Percentiles rank a stretch among this genome's conserved stretches.
Evolutionary conservation across 2,113 vertebrate species (phyloP).

Genomic region (Paracanthobrama guichenoti): DNA sequence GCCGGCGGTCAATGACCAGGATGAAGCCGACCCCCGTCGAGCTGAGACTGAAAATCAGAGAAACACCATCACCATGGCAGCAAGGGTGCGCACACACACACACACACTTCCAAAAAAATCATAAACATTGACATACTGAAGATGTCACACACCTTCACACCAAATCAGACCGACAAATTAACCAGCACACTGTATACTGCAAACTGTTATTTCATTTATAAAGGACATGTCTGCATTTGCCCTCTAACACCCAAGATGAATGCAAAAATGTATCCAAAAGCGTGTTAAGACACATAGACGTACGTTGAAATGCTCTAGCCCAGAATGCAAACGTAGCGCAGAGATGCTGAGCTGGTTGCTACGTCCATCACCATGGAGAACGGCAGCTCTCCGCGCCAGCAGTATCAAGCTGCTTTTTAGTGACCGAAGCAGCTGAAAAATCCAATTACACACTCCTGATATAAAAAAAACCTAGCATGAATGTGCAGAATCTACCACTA

Average conservation of each 20-base stretch:
- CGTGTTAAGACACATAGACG: conserved; percentile 51
- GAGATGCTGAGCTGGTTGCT: conserved; percentile 52
- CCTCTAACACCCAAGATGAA: background rate
- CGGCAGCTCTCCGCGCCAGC: background rate
- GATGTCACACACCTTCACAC: background rate
- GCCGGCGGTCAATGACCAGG: conserved; percentile 94
- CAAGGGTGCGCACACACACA: background rate
- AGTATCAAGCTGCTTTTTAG: conserved; percentile 37
- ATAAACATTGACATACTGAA: conserved; percentile 19
- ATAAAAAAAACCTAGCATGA: background rate
- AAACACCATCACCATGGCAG: conserved; percentile 53
- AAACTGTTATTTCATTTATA: background rate
- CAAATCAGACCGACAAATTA: no score
- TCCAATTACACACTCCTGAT: conserved; percentile 1
- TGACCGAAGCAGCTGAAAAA: conserved; percentile 20
- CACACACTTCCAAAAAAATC: conserved; percentile 13
- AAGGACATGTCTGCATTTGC: background rate
- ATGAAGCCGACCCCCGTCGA: conserved; percentile 94
- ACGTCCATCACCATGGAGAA: conserved; percentile 50
- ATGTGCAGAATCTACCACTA: background rate
- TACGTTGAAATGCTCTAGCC: conserved; percentile 14
- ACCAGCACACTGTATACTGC: background rate
- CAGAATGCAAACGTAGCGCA: background rate
- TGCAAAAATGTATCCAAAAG: background rate
- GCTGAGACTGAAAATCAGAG: conserved; percentile 77